A percentile compares a stretch with the other conserved stretches of the same genome.
phyloP scores from a whole-genome alignment of 2,113 vertebrate genomes.

The Hydropotes inermis region DNA sequence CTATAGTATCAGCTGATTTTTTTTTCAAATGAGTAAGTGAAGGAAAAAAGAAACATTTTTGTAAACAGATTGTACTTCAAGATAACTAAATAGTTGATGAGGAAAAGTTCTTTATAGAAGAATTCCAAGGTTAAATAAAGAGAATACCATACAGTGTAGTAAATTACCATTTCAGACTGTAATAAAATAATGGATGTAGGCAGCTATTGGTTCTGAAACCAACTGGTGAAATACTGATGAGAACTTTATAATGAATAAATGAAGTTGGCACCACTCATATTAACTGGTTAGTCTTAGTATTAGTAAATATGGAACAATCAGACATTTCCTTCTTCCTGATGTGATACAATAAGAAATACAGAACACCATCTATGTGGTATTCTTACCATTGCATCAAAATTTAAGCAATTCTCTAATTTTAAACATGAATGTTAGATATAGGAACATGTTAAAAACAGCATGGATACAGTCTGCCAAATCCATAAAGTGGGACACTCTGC shows the following conservation, averaged over 20 bases:
- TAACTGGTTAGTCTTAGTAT: not conserved
- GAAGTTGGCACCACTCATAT: not conserved
- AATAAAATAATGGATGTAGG: not conserved
- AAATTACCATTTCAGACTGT: not conserved
- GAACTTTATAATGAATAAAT: not conserved
- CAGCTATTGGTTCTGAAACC: not conserved
- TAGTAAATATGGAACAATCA: not conserved
- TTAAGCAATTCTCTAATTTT: not conserved
- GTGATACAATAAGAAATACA: not conserved
- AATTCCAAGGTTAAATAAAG: not conserved
- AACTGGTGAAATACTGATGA: not conserved
- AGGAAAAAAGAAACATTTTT: not conserved
- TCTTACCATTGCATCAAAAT: not conserved
- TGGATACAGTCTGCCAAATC: not conserved
- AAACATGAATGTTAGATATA: not conserved
- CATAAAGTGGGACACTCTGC: not conserved
- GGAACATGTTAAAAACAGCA: not conserved
- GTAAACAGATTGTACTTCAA: not conserved
- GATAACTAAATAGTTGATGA: not conserved
- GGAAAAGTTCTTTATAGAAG: not conserved
- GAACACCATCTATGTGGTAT: not conserved
- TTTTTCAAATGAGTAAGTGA: not conserved
- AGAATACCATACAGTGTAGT: not conserved
- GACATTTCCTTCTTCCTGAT: not conserved
- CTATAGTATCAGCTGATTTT: not conserved